phyloP scores from a whole-genome alignment of 2,797 vertebrate genomes.

The Chromis chromis region DNA sequence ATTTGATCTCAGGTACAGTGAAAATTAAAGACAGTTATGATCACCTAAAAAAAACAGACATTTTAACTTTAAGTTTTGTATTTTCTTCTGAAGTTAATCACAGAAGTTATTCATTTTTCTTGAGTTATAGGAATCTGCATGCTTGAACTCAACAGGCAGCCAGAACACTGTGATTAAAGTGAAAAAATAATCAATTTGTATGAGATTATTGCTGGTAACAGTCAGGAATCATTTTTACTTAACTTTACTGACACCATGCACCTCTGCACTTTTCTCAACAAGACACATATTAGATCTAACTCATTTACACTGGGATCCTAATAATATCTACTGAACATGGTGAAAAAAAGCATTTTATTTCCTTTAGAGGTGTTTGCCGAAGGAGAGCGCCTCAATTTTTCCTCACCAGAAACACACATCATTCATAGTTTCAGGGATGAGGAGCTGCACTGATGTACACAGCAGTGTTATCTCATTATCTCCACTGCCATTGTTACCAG shows the following conservation, averaged over 20 bases:
- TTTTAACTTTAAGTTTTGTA: background rate
- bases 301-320: background rate
- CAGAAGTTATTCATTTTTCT: too few species aligned
- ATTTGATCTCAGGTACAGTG: background rate
- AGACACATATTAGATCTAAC: background rate
- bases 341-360: background rate
- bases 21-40: background rate
- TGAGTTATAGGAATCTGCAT: background rate
- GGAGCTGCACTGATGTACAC: slow-evolving; percentile 23
- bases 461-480: slow-evolving; percentile 62
- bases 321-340: background rate
- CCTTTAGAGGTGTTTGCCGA: too few species aligned
- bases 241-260: background rate
- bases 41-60: background rate
- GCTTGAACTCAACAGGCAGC: background rate
- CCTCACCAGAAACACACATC: slow-evolving; percentile 4
- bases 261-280: background rate
- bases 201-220: background rate
- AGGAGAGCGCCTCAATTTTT: background rate
- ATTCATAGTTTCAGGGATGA: slow-evolving; percentile 31
- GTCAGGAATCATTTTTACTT: too few species aligned
- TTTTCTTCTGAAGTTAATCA: background rate
- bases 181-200: too few species aligned
- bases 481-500: slow-evolving; percentile 44
- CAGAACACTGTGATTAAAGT: too few species aligned